phyloP scores from a whole-genome alignment of 1,140 invertebrate genomes.

The Homalodisca vitripennis region DNA sequence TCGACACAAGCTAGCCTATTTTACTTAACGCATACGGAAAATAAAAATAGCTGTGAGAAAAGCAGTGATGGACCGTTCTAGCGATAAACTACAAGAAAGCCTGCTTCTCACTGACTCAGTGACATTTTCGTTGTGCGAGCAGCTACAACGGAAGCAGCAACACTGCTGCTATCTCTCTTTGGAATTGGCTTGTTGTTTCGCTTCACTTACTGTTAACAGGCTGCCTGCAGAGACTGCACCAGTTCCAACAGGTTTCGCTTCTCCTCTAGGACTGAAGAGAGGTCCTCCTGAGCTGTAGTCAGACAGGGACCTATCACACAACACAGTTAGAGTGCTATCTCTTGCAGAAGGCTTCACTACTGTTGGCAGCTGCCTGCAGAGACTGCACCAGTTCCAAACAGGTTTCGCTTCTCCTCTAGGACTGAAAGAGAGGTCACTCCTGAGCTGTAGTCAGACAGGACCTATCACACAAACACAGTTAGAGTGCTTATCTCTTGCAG shows the following conservation, averaged over 20 bases:
- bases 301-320: too few relatives aligned
- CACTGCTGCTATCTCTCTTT: constrained; percentile 68
- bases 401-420: constrained; percentile 71
- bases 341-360: constrained; percentile 46
- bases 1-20: too few relatives aligned
- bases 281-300: constrained; percentile 69
- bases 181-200: constrained; percentile 54
- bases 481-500: too few relatives aligned
- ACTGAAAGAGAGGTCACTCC: constrained; percentile 64
- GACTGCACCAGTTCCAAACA: constrained; percentile 52
- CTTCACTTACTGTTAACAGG: constrained; percentile 49
- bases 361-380: constrained; percentile 53
- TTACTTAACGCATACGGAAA: too few relatives aligned
- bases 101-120: too few relatives aligned
- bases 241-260: constrained; percentile 67
- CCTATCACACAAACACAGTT: too few relatives aligned
- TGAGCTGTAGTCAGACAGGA: too few relatives aligned
- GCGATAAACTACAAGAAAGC: too few relatives aligned
- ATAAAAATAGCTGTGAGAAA: too few relatives aligned
- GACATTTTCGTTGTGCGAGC: constrained; percentile 37
- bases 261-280: constrained; percentile 65
- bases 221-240: constrained; percentile 49
- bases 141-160: constrained; percentile 58
- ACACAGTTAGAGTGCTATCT: too few relatives aligned
- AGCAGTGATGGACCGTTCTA: too few relatives aligned